Evolutionary conservation across 2,888 invertebrate species (phyloP).

Genomic region (Willowsia nigromaculata): DNA sequence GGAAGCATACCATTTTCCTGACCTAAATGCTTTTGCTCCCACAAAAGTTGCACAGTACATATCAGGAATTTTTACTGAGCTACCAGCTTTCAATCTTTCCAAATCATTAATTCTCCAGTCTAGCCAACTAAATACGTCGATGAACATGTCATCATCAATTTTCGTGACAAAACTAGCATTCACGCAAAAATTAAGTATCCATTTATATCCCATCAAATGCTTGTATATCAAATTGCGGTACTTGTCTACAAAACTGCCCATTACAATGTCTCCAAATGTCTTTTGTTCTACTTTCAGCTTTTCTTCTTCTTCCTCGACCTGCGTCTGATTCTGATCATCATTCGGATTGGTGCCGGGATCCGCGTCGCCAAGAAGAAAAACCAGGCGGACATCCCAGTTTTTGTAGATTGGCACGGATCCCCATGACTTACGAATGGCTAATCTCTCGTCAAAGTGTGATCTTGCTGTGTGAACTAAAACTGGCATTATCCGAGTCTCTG

Average conservation of each 20-base stretch:
- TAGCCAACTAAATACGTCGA: slow-evolving; percentile 78
- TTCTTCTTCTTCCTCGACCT: background rate
- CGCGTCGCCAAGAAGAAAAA: slow-evolving; percentile 5
- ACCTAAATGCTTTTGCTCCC: background rate
- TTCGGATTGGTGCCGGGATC: background rate
- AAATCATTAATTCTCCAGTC: slow-evolving; percentile 62
- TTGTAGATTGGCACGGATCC: background rate
- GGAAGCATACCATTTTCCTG: background rate
- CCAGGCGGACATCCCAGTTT: background rate
- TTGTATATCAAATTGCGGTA: slow-evolving; percentile 78
- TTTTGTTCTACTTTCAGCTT: background rate
- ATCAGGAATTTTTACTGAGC: background rate
- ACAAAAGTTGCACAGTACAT: background rate
- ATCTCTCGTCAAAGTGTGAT: slow-evolving; percentile 5
- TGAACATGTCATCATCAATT: slow-evolving; percentile 79
- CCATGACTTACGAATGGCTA: slow-evolving; percentile 6
- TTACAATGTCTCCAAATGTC: slow-evolving; percentile 5
- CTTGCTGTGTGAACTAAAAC: slow-evolving; percentile 34
- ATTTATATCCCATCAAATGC: slow-evolving; percentile 79
- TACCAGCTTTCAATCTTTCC: background rate
- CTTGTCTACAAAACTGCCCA: slow-evolving; percentile 1
- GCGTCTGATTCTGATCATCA: too few relatives aligned
- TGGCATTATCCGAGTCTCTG: background rate
- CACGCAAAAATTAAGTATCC: slow-evolving; percentile 77
- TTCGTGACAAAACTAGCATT: slow-evolving; percentile 78